Conservation (phyloP, 1,140 invertebrate genomes). For the Kradibia gibbosae region DNA sequence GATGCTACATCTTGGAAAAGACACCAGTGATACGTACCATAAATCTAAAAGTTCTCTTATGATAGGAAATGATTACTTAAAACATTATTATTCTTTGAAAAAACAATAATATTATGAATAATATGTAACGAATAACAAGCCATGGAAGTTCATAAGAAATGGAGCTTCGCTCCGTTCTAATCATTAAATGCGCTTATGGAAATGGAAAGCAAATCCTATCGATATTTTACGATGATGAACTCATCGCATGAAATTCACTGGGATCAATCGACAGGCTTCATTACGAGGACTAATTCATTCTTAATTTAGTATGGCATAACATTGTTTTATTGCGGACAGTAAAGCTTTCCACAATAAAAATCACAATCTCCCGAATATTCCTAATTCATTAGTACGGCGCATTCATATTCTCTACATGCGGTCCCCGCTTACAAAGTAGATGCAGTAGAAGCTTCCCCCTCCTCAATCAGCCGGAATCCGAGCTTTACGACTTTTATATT, state of each 20-base stretch:
- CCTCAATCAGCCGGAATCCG: slow-evolving; percentile 26
- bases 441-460: slow-evolving; percentile 8
- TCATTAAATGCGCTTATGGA: not conserved
- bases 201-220: not conserved
- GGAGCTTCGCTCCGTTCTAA: not conserved
- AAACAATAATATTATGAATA: too few species aligned
- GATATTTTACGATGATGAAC: slow-evolving; percentile 25
- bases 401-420: not conserved
- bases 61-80: too few species aligned
- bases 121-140: too few species aligned
- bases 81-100: too few species aligned
- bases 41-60: not conserved
- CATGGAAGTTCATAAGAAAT: too few species aligned
- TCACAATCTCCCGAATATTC: slow-evolving; percentile 22
- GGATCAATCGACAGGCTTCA: slow-evolving; percentile 11
- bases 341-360: slow-evolving; percentile 27
- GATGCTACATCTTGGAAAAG: not conserved
- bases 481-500: slow-evolving; percentile 53
- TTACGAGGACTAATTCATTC: not conserved
- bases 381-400: slow-evolving; percentile 16
- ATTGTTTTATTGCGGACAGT: not conserved
- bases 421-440: not conserved
- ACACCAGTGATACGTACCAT: not conserved
- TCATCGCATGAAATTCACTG: not conserved
- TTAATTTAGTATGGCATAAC: slow-evolving; percentile 16